phyloP scores from a whole-genome alignment of 2,113 vertebrate genomes.

The Hystrix cristata region DNA sequence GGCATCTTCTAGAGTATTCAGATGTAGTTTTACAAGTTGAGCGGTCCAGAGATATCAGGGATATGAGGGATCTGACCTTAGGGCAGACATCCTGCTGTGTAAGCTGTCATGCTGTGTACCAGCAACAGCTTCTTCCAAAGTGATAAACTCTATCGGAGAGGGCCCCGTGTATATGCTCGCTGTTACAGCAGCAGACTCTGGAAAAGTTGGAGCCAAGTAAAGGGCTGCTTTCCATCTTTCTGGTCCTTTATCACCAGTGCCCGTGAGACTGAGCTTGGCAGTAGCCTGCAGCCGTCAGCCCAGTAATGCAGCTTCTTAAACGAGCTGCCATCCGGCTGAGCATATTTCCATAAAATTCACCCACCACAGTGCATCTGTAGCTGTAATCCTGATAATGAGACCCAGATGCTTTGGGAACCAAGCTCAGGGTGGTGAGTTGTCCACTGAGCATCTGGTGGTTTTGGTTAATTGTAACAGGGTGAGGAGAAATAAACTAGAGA shows the following conservation, averaged over 20 bases:
- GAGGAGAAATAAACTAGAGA: constrained; percentile 7
- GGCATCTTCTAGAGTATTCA: not conserved
- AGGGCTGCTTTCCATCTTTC: not conserved
- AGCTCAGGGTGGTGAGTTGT: not conserved
- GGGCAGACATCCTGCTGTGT: not conserved
- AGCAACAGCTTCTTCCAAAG: not conserved
- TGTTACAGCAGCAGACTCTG: not conserved
- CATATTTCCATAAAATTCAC: not conserved
- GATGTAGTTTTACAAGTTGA: not conserved
- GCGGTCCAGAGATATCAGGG: not conserved
- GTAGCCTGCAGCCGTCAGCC: not conserved
- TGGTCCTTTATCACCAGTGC: not conserved
- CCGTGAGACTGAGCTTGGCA: not conserved
- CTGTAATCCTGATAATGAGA: not conserved
- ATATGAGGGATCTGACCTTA: not conserved
- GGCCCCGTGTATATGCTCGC: not conserved
- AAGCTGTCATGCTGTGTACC: not conserved
- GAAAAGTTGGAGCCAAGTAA: not conserved
- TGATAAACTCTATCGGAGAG: not conserved
- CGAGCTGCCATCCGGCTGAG: not conserved
- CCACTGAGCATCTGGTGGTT: not conserved
- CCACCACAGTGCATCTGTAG: not conserved
- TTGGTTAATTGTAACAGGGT: constrained; percentile 11
- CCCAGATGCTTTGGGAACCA: not conserved
- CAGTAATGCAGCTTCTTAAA: not conserved